Evolutionary conservation across 2,888 invertebrate species (phyloP).

Genomic region (Rhyacophila evoluta): DNA sequence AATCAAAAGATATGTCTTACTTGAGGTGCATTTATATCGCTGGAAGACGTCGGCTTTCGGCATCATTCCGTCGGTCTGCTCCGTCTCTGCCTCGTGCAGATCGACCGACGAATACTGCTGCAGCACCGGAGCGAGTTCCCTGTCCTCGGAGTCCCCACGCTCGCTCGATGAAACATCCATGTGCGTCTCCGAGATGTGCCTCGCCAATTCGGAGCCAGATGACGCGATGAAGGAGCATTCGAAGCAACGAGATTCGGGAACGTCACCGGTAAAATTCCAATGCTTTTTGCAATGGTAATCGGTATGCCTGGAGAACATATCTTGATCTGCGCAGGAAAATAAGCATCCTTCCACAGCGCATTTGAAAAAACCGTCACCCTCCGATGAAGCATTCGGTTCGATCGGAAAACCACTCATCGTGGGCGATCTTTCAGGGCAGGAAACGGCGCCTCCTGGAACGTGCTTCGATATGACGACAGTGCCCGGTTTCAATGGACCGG

Average conservation of each 20-base stretch:
- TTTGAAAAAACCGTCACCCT: not conserved
- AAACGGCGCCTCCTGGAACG: too few species aligned
- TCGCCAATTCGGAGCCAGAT: not conserved
- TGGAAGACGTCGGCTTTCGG: conserved; percentile 26
- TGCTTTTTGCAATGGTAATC: not conserved
- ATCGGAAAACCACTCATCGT: too few species aligned
- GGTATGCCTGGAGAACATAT: not conserved
- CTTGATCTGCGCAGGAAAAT: not conserved
- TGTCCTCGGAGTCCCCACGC: not conserved
- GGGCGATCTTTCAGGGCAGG: too few species aligned
- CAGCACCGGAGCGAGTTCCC: not conserved
- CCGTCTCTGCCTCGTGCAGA: not conserved
- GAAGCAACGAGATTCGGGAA: not conserved
- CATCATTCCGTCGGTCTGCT: not conserved
- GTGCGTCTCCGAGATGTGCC: not conserved
- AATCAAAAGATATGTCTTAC: too few species aligned
- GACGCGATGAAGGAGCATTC: not conserved
- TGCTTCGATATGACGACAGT: conserved; percentile 16
- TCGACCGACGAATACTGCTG: not conserved
- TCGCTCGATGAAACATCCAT: not conserved
- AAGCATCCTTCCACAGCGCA: not conserved
- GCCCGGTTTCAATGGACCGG: not conserved
- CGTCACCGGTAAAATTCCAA: too few species aligned
- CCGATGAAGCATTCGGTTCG: too few species aligned
- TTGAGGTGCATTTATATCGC: conserved; percentile 26